Evolutionary conservation across 92 coral and sea anemone species (phyloP).

Genomic region (Porites lobata): DNA sequence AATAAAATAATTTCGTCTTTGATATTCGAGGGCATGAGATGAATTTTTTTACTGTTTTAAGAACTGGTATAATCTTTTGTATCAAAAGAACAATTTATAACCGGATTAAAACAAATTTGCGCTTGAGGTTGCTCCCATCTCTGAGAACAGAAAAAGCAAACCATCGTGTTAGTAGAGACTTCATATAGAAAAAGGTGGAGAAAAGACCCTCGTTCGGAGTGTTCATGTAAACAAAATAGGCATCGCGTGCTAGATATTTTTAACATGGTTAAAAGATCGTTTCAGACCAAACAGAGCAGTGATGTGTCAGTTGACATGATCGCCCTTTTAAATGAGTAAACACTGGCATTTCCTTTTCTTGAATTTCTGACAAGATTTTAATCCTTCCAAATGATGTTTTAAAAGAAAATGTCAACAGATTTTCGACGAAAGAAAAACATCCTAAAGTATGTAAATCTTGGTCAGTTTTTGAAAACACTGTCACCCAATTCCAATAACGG

Average conservation of each 20-base stretch:
- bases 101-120: background rate
- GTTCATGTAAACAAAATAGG: background rate
- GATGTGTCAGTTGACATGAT: background rate
- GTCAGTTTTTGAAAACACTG: conserved; percentile 3
- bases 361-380: conserved; percentile 7
- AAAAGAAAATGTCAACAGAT: background rate
- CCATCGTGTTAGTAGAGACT: background rate
- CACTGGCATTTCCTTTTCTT: background rate
- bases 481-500: background rate
- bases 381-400: background rate
- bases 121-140: background rate
- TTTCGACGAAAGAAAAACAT: background rate
- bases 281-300: background rate
- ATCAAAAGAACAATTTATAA: no score
- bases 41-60: no score
- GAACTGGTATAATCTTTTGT: no score
- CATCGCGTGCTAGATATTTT: background rate
- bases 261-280: background rate
- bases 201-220: background rate
- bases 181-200: background rate
- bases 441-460: background rate
- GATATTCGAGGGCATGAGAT: background rate
- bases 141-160: no score
- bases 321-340: background rate
- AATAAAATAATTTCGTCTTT: background rate